A percentile compares a stretch with the other conserved stretches of the same genome.
Evolutionary conservation across 2,113 vertebrate species (phyloP).

Genomic region (Dasyornis broadbenti): DNA sequence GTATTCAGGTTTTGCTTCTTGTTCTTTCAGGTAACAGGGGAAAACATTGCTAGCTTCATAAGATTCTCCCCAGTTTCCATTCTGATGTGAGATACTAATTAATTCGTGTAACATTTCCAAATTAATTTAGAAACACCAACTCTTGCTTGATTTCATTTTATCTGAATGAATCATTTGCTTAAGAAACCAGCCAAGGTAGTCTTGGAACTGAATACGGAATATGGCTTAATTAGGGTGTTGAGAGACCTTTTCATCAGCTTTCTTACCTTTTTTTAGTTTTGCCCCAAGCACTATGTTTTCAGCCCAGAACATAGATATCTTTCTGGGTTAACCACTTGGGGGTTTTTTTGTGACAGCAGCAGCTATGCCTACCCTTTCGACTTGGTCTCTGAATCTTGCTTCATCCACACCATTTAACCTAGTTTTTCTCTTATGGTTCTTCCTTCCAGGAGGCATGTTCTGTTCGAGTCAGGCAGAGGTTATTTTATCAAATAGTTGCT

Average conservation of each 20-base stretch:
- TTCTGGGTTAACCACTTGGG: neutral
- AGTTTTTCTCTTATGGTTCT: neutral
- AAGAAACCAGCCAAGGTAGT: neutral
- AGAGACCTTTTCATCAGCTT: neutral
- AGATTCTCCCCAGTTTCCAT: neutral
- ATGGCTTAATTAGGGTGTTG: neutral
- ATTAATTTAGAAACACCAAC: neutral
- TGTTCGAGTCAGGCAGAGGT: neutral
- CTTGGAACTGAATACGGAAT: neutral
- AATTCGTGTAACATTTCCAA: neutral
- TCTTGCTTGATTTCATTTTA: neutral
- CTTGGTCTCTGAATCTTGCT: neutral
- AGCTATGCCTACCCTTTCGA: neutral
- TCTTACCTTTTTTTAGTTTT: neutral
- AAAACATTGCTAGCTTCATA: neutral
- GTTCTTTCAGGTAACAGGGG: neutral
- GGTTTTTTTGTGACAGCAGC: neutral
- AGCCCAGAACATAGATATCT: neutral
- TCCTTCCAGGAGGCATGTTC: neutral
- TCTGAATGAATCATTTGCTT: neutral
- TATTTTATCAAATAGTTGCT: neutral
- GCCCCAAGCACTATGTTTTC: neutral
- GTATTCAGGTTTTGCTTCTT: neutral
- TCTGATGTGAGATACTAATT: neutral
- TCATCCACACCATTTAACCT: neutral